These are phyloP conservation scores for Microvelia longipes DNA, from an alignment of 1,140 invertebrate genomes.

Conservation along the genomic window DNA sequence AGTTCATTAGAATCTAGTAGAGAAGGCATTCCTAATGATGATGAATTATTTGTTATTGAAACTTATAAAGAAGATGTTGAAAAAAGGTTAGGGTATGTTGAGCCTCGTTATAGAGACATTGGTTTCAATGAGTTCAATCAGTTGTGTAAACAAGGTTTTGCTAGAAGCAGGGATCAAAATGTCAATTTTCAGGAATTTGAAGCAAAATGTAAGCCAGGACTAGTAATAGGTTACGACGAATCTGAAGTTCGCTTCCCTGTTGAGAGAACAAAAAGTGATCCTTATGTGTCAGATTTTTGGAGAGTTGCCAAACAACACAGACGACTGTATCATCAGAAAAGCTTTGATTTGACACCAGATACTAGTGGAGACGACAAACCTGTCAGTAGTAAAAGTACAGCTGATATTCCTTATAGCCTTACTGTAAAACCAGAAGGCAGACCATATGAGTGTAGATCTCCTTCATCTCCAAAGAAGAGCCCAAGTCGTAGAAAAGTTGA, in stretches of 20 bases:
- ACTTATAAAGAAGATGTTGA: slow-evolving; percentile 31
- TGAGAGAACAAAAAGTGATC: slow-evolving; percentile 69
- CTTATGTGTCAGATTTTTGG: slow-evolving; percentile 35
- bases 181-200: slow-evolving; percentile 30
- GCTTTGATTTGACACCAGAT: slow-evolving; percentile 63
- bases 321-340: slow-evolving; percentile 64
- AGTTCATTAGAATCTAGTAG: slow-evolving; percentile 48
- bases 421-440: slow-evolving; percentile 62
- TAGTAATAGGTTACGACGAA: slow-evolving; percentile 31
- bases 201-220: slow-evolving; percentile 32
- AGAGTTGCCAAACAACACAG: slow-evolving; percentile 19
- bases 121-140: slow-evolving; percentile 26
- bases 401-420: slow-evolving; percentile 64
- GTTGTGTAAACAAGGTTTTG: slow-evolving; percentile 24
- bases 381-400: slow-evolving; percentile 33
- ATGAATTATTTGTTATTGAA: slow-evolving; percentile 47
- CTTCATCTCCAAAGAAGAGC: slow-evolving; percentile 11
- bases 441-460: slow-evolving; percentile 15
- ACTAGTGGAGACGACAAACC: slow-evolving; percentile 30
- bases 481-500: slow-evolving; percentile 11
- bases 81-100: slow-evolving; percentile 24
- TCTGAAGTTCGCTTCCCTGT: slow-evolving; percentile 32
- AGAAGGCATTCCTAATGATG: slow-evolving; percentile 38
- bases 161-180: slow-evolving; percentile 12
- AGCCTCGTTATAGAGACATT: slow-evolving; percentile 22